Evolutionary conservation across 2,113 vertebrate species (phyloP).

Genomic region (Vimba vimba): DNA sequence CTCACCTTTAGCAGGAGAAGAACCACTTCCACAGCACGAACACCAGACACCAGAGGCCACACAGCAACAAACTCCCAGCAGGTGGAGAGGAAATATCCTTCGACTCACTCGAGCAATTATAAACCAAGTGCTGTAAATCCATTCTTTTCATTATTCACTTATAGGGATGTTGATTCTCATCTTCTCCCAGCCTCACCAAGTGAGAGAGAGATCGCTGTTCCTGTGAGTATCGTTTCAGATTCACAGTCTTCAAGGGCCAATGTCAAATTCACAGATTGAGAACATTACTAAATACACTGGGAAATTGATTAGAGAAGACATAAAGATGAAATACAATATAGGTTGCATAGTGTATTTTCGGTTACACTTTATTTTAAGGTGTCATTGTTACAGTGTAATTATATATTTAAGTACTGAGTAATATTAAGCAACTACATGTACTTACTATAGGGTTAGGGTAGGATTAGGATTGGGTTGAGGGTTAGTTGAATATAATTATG

Average conservation of each 20-base stretch:
- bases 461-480: no score
- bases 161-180: constrained; percentile 67
- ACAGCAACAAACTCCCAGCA: constrained; percentile 36
- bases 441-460: no score
- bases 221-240: constrained; percentile 67
- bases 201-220: constrained; percentile 79
- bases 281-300: background rate
- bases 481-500: no score
- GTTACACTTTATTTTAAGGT: no score
- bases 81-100: constrained; percentile 20
- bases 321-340: background rate
- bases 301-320: background rate
- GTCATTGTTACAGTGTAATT: no score
- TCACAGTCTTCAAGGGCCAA: background rate
- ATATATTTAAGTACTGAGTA: no score
- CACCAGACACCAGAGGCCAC: background rate
- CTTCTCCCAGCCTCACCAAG: constrained; percentile 82
- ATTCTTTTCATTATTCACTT: constrained; percentile 4
- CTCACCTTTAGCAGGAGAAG: constrained; percentile 68
- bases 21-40: constrained; percentile 1
- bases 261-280: background rate
- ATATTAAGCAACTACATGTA: no score
- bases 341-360: background rate
- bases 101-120: background rate
- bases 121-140: background rate